Evolutionary conservation across 1,140 invertebrate species (phyloP).

Genomic region (Glossosoma conforme): DNA sequence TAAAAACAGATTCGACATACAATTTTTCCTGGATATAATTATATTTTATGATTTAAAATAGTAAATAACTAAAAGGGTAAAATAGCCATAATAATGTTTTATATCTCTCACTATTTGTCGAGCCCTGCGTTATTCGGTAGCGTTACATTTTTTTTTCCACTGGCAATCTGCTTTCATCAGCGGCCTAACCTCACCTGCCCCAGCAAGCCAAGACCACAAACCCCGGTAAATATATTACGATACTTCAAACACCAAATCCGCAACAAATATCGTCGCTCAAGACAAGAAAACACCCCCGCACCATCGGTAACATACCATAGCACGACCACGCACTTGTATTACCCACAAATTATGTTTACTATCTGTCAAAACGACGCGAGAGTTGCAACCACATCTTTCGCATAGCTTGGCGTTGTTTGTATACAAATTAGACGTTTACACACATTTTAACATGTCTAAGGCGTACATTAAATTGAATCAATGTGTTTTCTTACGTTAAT

Average conservation of each 20-base stretch:
- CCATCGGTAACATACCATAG: not conserved
- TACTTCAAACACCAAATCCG: too few relatives aligned
- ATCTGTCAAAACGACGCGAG: conserved; percentile 3
- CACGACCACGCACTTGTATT: not conserved
- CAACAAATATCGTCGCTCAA: not conserved
- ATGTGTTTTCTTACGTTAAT: not conserved
- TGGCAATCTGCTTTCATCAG: too few relatives aligned
- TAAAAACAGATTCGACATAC: too few relatives aligned
- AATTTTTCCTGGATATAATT: too few relatives aligned
- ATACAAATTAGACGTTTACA: conserved; percentile 9
- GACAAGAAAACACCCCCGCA: not conserved
- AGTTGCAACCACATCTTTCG: not conserved
- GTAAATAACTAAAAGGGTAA: too few relatives aligned
- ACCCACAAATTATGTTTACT: not conserved
- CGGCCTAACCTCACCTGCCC: conserved; percentile 13
- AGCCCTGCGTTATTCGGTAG: too few relatives aligned
- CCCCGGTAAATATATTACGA: conserved; percentile 8
- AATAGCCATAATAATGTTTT: too few relatives aligned
- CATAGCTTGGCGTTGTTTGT: conserved; percentile 9
- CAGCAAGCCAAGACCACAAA: not conserved
- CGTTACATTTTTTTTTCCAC: too few relatives aligned
- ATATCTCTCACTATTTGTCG: too few relatives aligned
- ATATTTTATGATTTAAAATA: too few relatives aligned
- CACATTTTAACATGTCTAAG: not conserved
- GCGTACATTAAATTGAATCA: not conserved